Base-by-base conservation (phyloP, 2,797 vertebrate species). In the Poecilia velifera region DNA sequence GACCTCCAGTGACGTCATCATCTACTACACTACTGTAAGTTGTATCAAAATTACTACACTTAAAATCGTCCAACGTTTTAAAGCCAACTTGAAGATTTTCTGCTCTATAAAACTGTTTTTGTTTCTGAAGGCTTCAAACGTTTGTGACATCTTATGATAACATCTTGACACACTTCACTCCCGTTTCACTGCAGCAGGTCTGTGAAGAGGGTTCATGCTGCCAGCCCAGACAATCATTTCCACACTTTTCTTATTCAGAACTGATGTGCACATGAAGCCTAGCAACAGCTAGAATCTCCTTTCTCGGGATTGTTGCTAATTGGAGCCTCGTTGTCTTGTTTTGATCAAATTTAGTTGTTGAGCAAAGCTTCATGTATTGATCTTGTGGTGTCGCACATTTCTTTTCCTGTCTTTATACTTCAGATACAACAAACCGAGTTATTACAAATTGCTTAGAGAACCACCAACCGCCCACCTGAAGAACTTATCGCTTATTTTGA, bases 21-120 rank as follows among this genome's bases (percentile, higher is more conserved):
- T 99, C 85, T 99, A 97, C 91, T 99, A 99, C 86, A 99, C 97
- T 79, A 99, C 98, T 91, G 98, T 97, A 95, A 82, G 96, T 91
- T 47, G 28, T n/a, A 16, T 45, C 25, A 3, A 14, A 8, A 71
- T 45, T 43, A 45, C n/a, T 14, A 1, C 12, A 14, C 25, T 71
- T 28, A 45, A 71, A 45, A 28, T 14, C 41, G 25, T 16, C 41
- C 41, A 46, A 71, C 20, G 25, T 41, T 34, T 66, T 68, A 39
- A 22, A 22, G 36, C 18, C 20, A 68, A 68, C 64, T 68, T 12
- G 3, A 39, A 68, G 36, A 22, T 39, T 22, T 34, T 68, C 36
- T 10, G 20, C 36, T 25, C 36, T 18, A 28, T 2, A 22, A 20
- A 41, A 22, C 10, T 68, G 41, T 8, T 71, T 71, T 45, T n/a